phyloP scores from a whole-genome alignment of 2,888 invertebrate species.

The Apomyelois bistriatella region DNA sequence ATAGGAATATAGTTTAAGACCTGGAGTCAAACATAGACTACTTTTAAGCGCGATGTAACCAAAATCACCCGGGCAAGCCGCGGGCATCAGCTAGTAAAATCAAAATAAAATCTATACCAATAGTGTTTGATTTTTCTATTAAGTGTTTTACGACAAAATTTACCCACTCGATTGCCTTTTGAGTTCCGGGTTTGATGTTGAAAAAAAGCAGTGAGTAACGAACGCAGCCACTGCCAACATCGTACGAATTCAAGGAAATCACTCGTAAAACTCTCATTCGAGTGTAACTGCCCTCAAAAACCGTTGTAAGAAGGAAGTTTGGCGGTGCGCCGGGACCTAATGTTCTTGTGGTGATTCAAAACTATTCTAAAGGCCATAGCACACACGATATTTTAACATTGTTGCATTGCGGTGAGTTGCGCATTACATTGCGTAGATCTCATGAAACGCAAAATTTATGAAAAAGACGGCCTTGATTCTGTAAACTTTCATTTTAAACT shows the following conservation, averaged over 20 bases:
- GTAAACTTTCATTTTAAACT: no score
- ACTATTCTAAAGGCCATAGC: not conserved
- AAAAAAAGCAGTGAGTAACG: constrained; percentile 8
- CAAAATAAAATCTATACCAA: constrained; percentile 30
- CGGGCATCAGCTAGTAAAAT: no score
- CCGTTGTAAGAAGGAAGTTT: constrained; percentile 51
- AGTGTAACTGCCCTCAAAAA: constrained; percentile 52
- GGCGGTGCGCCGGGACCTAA: constrained; percentile 34
- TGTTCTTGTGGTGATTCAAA: constrained; percentile 1
- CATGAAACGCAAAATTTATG: no score
- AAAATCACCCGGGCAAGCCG: no score
- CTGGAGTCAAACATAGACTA: no score
- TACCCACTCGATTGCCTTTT: constrained; percentile 1
- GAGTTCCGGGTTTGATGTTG: constrained; percentile 11
- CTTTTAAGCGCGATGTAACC: no score
- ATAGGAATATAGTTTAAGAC: no score
- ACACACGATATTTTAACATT: not conserved
- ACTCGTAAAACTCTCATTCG: constrained; percentile 54
- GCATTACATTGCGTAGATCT: not conserved
- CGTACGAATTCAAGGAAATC: constrained; percentile 46
- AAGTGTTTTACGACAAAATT: constrained; percentile 9
- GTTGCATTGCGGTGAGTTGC: not conserved
- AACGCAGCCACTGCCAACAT: constrained; percentile 14
- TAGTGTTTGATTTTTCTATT: constrained; percentile 37
- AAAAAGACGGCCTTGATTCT: no score